phyloP scores from a whole-genome alignment of 53 echinoderm and acorn worm genomes.

The Echinometra lucunter region DNA sequence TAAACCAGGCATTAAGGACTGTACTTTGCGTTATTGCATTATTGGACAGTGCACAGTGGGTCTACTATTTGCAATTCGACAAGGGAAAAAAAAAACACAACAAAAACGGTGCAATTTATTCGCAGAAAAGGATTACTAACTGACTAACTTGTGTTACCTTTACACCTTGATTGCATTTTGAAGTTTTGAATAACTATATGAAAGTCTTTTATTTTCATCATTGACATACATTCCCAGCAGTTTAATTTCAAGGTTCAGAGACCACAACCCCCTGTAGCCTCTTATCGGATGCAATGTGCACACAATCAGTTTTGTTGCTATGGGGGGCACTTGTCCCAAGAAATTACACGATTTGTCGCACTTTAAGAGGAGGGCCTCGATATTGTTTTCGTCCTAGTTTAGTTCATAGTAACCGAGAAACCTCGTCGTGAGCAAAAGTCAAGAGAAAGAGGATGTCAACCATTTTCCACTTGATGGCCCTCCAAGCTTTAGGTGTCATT shows the following conservation, averaged over 20 bases:
- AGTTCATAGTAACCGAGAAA: conserved; percentile 12
- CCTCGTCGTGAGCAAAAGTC: conserved; percentile 22
- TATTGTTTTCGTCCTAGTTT: neutral
- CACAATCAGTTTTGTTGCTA: neutral
- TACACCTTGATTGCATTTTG: neutral
- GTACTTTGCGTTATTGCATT: too few species aligned
- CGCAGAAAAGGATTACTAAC: too few species aligned
- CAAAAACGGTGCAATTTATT: too few species aligned
- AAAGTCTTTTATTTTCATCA: too few species aligned
- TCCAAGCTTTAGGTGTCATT: conserved; percentile 53
- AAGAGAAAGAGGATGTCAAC: neutral
- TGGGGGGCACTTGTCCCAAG: neutral
- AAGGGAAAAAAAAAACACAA: too few species aligned
- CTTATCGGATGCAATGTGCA: neutral
- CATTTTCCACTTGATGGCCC: conserved; percentile 12
- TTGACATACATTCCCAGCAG: neutral
- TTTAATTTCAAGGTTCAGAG: neutral
- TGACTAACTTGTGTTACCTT: too few species aligned
- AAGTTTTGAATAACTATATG: neutral
- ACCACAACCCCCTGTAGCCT: neutral
- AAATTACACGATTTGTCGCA: conserved; percentile 22
- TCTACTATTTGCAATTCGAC: too few species aligned
- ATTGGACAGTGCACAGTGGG: too few species aligned
- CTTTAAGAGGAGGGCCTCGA: neutral
- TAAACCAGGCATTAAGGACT: too few species aligned